phyloP scores from a whole-genome alignment of 2,113 vertebrate species.

The Gavialis gangeticus region DNA sequence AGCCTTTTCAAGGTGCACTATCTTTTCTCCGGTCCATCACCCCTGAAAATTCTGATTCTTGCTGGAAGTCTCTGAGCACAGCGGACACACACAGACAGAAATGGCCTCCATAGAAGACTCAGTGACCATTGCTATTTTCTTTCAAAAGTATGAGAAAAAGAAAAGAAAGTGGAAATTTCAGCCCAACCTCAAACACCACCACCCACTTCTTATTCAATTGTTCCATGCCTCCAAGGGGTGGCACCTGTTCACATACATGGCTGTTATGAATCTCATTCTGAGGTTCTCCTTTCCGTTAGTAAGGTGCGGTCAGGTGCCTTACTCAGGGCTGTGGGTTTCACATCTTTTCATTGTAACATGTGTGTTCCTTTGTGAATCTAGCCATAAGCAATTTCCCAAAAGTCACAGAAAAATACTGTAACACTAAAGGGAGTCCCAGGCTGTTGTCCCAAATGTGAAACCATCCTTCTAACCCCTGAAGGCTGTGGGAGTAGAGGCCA shows the following conservation, averaged over 20 bases:
- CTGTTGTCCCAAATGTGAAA: neutral
- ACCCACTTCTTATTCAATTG: neutral
- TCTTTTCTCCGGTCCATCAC: neutral
- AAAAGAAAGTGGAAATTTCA: neutral
- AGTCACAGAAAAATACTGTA: neutral
- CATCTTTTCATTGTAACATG: neutral
- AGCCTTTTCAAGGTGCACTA: rapidly evolving
- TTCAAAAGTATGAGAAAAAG: neutral
- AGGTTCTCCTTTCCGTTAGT: neutral
- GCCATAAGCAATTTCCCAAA: neutral
- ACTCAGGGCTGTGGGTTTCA: neutral
- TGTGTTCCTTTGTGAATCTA: rapidly evolving
- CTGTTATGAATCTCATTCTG: neutral
- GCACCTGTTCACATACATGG: neutral
- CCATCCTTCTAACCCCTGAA: neutral
- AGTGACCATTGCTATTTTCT: neutral
- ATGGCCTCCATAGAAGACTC: conserved; percentile 15
- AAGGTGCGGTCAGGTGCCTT: neutral
- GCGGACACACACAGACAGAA: conserved; percentile 10
- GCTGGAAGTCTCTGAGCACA: neutral
- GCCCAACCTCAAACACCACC: neutral
- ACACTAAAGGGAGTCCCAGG: neutral
- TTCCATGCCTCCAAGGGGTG: neutral
- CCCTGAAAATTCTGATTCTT: too few species aligned
- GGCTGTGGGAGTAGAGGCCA: neutral